phyloP scores from a whole-genome alignment of 2,797 vertebrate species.

The Siniperca undulata region DNA sequence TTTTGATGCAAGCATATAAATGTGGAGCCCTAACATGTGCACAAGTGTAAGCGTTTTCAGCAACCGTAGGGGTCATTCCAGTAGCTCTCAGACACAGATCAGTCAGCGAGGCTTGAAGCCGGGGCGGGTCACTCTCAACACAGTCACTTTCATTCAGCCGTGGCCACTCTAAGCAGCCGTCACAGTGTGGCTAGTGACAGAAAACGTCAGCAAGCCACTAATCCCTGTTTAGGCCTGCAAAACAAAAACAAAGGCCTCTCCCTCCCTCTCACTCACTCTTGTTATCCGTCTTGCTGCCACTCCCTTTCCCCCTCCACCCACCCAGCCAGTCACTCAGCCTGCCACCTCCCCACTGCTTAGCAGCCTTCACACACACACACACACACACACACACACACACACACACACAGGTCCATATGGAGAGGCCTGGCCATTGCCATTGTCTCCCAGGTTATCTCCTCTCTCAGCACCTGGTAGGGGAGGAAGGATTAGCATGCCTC shows the following conservation, averaged over 20 bases:
- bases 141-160: slow-evolving; percentile 70
- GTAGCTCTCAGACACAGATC: slow-evolving; percentile 68
- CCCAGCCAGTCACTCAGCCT: slow-evolving; percentile 43
- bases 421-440: slow-evolving; percentile 57
- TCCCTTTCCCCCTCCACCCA: slow-evolving; percentile 29
- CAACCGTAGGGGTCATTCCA: slow-evolving; percentile 34
- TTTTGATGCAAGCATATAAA: neutral
- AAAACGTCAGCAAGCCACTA: slow-evolving; percentile 80
- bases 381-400: slow-evolving; percentile 45
- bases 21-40: neutral
- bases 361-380: slow-evolving; percentile 29
- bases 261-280: slow-evolving; percentile 57
- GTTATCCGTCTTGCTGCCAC: slow-evolving; percentile 68
- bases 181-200: slow-evolving; percentile 78
- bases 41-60: neutral
- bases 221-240: slow-evolving; percentile 80
- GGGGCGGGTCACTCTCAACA: slow-evolving; percentile 48
- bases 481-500: slow-evolving; percentile 75
- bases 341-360: slow-evolving; percentile 45
- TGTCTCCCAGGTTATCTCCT: slow-evolving; percentile 79
- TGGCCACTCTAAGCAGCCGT: slow-evolving; percentile 45
- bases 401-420: slow-evolving; percentile 65
- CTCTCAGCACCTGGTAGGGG: slow-evolving; percentile 82
- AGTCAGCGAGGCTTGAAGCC: slow-evolving; percentile 64
- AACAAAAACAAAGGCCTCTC: slow-evolving; percentile 77